These are phyloP conservation scores for Hippoglossus hippoglossus DNA, from an alignment of 2,797 vertebrate genomes.

Conservation along the genomic window DNA sequence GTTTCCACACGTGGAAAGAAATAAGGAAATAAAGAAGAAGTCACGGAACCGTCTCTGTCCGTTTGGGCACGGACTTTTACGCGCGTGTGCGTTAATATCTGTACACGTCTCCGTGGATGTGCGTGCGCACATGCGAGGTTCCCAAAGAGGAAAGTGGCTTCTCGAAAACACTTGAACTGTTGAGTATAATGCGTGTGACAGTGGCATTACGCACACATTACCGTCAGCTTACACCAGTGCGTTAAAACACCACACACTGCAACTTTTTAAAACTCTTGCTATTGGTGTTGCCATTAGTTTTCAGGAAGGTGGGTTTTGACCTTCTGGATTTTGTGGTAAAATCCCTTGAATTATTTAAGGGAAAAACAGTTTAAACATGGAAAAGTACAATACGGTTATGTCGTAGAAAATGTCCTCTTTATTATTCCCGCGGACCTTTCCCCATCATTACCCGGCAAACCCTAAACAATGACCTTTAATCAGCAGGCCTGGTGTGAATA, in stretches of 20 bases:
- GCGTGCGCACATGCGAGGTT: constrained; percentile 22
- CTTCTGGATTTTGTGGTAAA: neutral
- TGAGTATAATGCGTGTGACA: constrained; percentile 27
- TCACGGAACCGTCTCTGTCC: constrained; percentile 24
- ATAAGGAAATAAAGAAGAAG: constrained; percentile 14
- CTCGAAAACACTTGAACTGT: constrained; percentile 49
- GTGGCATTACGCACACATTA: constrained; percentile 30
- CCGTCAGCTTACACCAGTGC: constrained; percentile 1
- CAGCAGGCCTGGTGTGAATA: constrained; percentile 15
- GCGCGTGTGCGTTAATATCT: constrained; percentile 20
- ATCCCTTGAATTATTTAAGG: neutral
- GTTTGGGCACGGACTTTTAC: constrained; percentile 48
- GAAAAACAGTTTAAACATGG: neutral
- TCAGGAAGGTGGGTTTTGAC: too few relatives aligned
- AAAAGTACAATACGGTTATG: neutral
- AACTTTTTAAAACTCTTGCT: constrained; percentile 28
- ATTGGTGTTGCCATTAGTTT: neutral
- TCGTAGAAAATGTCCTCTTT: neutral
- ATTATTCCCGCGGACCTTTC: neutral
- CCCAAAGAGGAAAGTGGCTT: constrained; percentile 45
- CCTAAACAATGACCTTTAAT: neutral
- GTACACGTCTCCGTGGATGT: constrained; percentile 1
- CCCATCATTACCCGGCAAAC: neutral
- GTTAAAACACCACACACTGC: neutral
- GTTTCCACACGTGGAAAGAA: constrained; percentile 29